Conservation (phyloP, 1,140 invertebrate genomes). For the Pinna nobilis region DNA sequence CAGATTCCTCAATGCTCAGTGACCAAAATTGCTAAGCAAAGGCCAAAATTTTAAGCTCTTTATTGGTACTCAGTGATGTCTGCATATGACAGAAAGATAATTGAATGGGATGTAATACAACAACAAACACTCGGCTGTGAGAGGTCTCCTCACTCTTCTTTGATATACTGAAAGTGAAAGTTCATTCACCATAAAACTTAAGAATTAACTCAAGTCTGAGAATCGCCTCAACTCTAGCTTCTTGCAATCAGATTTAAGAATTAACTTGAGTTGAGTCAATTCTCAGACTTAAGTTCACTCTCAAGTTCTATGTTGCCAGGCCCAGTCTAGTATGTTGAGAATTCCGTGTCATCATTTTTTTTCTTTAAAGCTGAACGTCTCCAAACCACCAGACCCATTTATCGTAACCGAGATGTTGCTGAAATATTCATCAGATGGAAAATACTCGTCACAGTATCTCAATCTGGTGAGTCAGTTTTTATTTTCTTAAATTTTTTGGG, state of each 20-base stretch:
- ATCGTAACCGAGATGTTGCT: constrained; percentile 45
- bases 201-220: neutral
- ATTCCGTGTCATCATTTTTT: neutral
- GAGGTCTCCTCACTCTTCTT: too few relatives aligned
- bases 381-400: constrained; percentile 56
- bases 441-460: constrained; percentile 40
- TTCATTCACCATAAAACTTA: too few relatives aligned
- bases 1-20: too few relatives aligned
- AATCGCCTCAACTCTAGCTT: neutral
- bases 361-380: constrained; percentile 56
- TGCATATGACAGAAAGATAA: too few relatives aligned
- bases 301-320: neutral
- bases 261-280: too few relatives aligned
- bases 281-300: neutral
- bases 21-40: too few relatives aligned
- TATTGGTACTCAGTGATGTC: too few relatives aligned
- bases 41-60: too few relatives aligned
- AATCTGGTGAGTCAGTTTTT: constrained; percentile 47
- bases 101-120: too few relatives aligned
- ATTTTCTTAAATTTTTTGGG: neutral
- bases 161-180: too few relatives aligned
- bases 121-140: too few relatives aligned
- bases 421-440: constrained; percentile 47
- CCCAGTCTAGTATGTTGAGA: too few relatives aligned
- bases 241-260: neutral